Evolutionary conservation across 2,113 vertebrate genomes (phyloP).

Genomic region (Mohoua ochrocephala): DNA sequence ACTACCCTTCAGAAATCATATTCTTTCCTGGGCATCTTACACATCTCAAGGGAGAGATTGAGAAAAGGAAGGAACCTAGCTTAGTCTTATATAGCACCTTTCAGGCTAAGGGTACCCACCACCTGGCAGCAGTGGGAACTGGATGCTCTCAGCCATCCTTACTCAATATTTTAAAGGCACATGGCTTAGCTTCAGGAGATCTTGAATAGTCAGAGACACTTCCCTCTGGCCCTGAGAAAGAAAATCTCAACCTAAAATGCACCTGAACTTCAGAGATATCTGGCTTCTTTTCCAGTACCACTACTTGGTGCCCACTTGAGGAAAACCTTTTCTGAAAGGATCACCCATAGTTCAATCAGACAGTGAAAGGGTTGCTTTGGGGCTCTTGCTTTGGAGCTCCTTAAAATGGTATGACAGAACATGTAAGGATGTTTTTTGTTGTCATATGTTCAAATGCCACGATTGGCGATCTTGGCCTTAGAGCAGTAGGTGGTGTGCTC

Average conservation of each 20-base stretch:
- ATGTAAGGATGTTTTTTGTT: background rate
- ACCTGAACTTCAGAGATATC: background rate
- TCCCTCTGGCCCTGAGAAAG: background rate
- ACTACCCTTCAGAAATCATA: background rate
- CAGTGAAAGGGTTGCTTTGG: background rate
- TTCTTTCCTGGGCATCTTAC: background rate
- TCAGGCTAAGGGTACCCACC: background rate
- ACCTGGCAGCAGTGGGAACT: background rate
- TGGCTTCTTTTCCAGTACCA: background rate
- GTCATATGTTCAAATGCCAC: background rate
- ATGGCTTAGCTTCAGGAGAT: background rate
- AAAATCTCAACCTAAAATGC: background rate
- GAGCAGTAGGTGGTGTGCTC: background rate
- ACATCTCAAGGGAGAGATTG: background rate
- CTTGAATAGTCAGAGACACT: background rate
- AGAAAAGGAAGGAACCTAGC: background rate
- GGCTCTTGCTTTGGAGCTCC: background rate
- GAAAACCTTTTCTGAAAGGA: background rate
- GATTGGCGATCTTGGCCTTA: background rate
- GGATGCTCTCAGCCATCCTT: background rate
- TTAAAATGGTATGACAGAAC: background rate
- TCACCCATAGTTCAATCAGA: background rate
- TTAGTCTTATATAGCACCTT: background rate
- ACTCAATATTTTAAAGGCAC: background rate
- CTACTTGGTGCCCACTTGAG: background rate